phyloP scores from a whole-genome alignment of 2,888 invertebrate genomes.

The Philereme transversata region DNA sequence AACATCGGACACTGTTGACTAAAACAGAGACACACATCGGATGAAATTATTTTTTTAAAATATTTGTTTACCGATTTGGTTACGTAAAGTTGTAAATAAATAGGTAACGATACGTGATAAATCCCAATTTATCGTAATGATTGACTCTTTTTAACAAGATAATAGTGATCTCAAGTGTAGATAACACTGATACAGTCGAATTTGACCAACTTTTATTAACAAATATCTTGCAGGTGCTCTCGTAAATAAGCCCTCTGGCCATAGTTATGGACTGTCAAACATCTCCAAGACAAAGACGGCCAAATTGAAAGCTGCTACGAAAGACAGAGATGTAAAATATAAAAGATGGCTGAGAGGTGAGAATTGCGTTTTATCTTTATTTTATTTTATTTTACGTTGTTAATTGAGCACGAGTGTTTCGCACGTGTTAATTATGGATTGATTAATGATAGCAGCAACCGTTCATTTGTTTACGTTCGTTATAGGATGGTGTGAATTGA shows the following conservation, averaged over 20 bases:
- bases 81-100: no score
- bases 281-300: constrained; percentile 38
- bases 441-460: constrained; percentile 71
- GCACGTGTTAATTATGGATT: constrained; percentile 68
- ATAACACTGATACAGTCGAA: no score
- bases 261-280: constrained; percentile 37
- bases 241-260: constrained; percentile 30
- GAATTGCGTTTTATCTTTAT: constrained; percentile 70
- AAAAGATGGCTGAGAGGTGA: constrained; percentile 55
- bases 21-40: no score
- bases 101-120: no score
- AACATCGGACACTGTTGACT: no score
- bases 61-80: no score
- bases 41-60: no score
- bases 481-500: constrained; percentile 23
- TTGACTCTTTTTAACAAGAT: no score
- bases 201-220: not conserved
- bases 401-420: constrained; percentile 71
- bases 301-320: constrained; percentile 29
- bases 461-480: constrained; percentile 51
- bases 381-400: constrained; percentile 58
- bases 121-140: no score
- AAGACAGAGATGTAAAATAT: constrained; percentile 44
- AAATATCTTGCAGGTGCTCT: not conserved
- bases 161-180: no score